Conservation (phyloP, 2,888 invertebrate species). For the Cheiracanthium punctorium region DNA sequence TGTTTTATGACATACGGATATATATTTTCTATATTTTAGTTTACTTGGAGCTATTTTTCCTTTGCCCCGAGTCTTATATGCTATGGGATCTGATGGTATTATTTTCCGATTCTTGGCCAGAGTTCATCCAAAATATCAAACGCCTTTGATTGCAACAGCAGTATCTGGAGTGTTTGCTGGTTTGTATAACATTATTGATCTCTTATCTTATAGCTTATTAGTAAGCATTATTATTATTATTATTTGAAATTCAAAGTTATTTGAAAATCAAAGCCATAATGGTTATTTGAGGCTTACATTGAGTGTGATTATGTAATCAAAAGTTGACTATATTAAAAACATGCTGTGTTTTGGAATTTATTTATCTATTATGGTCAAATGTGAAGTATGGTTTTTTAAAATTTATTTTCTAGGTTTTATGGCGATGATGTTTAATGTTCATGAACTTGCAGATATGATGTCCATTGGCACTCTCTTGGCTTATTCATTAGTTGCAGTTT, state of each 20-base stretch:
- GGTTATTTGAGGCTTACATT: too few relatives aligned
- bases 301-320: too few relatives aligned
- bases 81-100: conserved; percentile 79
- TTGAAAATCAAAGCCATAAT: too few relatives aligned
- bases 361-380: too few relatives aligned
- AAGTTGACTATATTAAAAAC: too few relatives aligned
- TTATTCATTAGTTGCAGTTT: conserved; percentile 78
- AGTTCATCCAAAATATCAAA: conserved; percentile 77
- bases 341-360: too few relatives aligned
- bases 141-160: conserved; percentile 78
- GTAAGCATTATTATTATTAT: too few relatives aligned
- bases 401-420: conserved; percentile 74
- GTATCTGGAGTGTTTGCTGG: conserved; percentile 78
- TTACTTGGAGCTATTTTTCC: conserved; percentile 80
- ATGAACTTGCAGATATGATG: conserved; percentile 77
- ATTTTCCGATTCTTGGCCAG: conserved; percentile 77
- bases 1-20: too few relatives aligned
- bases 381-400: too few relatives aligned
- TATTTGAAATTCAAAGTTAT: too few relatives aligned
- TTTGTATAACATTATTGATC: conserved; percentile 74
- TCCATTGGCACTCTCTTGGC: conserved; percentile 78
- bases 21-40: too few relatives aligned
- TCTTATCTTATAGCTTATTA: too few relatives aligned
- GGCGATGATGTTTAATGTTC: conserved; percentile 76
- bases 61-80: conserved; percentile 79